These are phyloP conservation scores for Venustoraphidia nigricollis DNA, from an alignment of 2,888 invertebrate species.

Conservation along the genomic window DNA sequence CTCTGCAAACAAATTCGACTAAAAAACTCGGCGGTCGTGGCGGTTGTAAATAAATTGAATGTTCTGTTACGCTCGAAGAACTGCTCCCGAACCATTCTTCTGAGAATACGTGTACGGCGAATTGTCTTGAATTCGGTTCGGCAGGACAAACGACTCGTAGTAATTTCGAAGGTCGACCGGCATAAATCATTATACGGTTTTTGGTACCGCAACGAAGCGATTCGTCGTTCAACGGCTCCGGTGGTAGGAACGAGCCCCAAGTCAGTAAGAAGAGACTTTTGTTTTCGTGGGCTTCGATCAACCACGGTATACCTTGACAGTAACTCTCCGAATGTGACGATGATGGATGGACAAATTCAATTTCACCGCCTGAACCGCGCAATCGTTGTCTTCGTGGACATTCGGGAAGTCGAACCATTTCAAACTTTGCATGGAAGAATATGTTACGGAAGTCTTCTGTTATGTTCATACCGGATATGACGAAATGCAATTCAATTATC, in stretches of 20 bases:
- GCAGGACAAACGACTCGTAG: constrained; percentile 59
- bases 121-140: constrained; percentile 45
- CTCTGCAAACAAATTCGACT: constrained; percentile 52
- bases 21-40: constrained; percentile 42
- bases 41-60: constrained; percentile 14
- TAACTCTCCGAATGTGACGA: constrained; percentile 42
- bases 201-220: constrained; percentile 55
- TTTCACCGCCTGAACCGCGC: constrained; percentile 48
- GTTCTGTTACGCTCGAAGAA: constrained; percentile 5
- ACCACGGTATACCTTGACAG: constrained; percentile 63
- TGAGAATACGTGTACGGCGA: constrained; percentile 62
- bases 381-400: constrained; percentile 49
- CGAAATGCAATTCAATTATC: constrained; percentile 61
- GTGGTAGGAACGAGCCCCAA: constrained; percentile 62
- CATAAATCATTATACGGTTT: constrained; percentile 68
- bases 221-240: constrained; percentile 42
- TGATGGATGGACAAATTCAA: constrained; percentile 46
- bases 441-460: constrained; percentile 70
- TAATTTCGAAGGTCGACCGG: constrained; percentile 49
- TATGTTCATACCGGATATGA: constrained; percentile 55
- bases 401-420: constrained; percentile 44
- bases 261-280: constrained; percentile 67
- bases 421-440: constrained; percentile 59
- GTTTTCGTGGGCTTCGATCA: constrained; percentile 63
- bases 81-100: constrained; percentile 55